phyloP scores from a whole-genome alignment of 2,113 vertebrate species.

The Syrmaticus mikado region DNA sequence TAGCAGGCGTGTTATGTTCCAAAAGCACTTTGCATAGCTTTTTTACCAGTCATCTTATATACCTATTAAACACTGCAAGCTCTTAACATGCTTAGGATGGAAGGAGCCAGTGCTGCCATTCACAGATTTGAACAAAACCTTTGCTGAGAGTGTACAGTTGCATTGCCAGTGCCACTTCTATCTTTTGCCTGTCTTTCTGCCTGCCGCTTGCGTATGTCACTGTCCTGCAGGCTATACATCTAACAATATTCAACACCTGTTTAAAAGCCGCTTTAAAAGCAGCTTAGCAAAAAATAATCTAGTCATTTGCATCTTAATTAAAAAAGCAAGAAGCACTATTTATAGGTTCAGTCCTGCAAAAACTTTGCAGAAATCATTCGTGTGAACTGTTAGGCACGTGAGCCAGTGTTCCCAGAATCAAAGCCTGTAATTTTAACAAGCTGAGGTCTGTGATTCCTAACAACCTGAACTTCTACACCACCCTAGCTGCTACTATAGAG shows the following conservation, averaged over 20 bases:
- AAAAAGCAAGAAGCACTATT: not conserved
- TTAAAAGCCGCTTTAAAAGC: not conserved
- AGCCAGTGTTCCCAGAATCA: not conserved
- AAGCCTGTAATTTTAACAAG: not conserved
- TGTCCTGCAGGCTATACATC: not conserved
- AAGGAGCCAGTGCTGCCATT: not conserved
- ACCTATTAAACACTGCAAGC: not conserved
- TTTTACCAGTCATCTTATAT: not conserved
- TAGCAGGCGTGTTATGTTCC: not conserved
- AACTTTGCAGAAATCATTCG: not conserved
- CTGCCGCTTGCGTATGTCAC: not conserved
- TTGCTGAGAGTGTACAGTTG: constrained; percentile 38
- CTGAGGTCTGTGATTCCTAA: not conserved
- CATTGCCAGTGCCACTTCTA: not conserved
- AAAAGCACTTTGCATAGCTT: not conserved
- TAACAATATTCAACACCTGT: not conserved
- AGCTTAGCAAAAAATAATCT: not conserved
- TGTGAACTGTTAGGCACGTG: not conserved
- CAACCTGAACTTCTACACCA: not conserved
- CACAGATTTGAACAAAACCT: constrained; percentile 74
- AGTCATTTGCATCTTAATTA: fast-evolving
- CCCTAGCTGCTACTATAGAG: not conserved
- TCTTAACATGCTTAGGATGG: not conserved
- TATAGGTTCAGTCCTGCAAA: not conserved
- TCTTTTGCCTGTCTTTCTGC: not conserved